Evolutionary conservation across 2,113 vertebrate genomes (phyloP).

Genomic region (Hemibagrus wyckioides): DNA sequence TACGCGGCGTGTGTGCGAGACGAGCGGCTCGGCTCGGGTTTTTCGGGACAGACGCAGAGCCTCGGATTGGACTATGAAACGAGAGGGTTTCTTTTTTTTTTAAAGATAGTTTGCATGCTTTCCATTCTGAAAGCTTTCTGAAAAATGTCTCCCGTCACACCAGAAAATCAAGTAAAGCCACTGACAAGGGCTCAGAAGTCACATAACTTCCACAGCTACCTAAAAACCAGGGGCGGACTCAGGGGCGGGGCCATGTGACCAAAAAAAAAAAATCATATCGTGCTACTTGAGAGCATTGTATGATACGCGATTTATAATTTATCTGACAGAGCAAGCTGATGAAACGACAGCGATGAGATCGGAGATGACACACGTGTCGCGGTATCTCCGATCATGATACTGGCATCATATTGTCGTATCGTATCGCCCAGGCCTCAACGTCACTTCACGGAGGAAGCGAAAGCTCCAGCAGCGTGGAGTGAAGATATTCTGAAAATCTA

Average conservation of each 20-base stretch:
- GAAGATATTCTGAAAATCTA: no score
- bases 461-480: no score
- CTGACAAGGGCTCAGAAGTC: neutral
- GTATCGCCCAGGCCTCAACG: neutral
- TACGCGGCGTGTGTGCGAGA: no score
- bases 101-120: neutral
- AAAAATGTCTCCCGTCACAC: neutral
- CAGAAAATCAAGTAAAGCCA: conserved; percentile 9
- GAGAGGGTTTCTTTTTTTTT: neutral
- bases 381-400: neutral
- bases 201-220: neutral
- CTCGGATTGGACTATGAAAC: neutral
- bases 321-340: neutral
- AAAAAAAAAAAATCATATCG: neutral
- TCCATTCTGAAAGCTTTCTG: neutral
- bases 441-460: neutral
- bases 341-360: neutral
- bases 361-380: accelerated
- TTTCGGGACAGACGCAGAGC: no score
- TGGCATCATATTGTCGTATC: neutral
- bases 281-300: neutral
- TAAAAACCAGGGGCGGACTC: neutral
- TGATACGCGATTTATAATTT: neutral
- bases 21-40: neutral
- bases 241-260: neutral